Base-by-base conservation (phyloP, 2,797 vertebrate species). In the Chromobotia macracanthus region DNA sequence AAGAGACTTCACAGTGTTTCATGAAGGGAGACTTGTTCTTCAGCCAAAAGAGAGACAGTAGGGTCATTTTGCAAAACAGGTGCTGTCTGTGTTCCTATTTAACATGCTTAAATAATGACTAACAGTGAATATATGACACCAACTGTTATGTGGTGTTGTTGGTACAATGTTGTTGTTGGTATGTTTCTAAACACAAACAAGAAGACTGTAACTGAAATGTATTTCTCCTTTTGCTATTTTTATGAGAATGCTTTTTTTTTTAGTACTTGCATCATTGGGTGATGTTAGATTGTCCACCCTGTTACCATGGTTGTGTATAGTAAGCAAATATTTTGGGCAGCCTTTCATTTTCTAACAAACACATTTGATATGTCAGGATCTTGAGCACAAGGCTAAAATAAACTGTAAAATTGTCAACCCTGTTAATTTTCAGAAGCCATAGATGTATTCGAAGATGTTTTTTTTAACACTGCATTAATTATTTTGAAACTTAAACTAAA, bases 21-120 rank as follows among this genome's bases (percentile, higher is more conserved):
- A 18, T 8, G 16, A n/a, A n/a, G 50, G 16, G 50, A 51, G 1
- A n/a, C 5, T 51, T 31, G 23, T 60, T 28, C 15, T 15, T 60
- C 25, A 16, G 25, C 25, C 58, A 58, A 25, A 25, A 25, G 12
- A 58, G 11, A 58, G 12, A 28, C 56, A 60, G 23, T 16, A 31
- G 25, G 61, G 28, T 64, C 31, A 64, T 19, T 64, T 18, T 64
- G 31, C 18, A 64, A 38, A 64, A 38, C 61, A 60, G 58, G 58
- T 60, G 58, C 25, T 25, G 25, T 60, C 58, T 60, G 23, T 60
- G 56, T n/a, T 8, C 3, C 61, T 11, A 18, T 38, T 64, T 64
- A n/a, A 64, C 23, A 64, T 38, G 31, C 31, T 9, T 38, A 38
- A 38, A 35, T 64, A 64, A 64, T 64, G 31, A 60, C 58, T 60